Conservation (phyloP, 2,888 invertebrate genomes). For the Hydroisotoma schaefferi region DNA sequence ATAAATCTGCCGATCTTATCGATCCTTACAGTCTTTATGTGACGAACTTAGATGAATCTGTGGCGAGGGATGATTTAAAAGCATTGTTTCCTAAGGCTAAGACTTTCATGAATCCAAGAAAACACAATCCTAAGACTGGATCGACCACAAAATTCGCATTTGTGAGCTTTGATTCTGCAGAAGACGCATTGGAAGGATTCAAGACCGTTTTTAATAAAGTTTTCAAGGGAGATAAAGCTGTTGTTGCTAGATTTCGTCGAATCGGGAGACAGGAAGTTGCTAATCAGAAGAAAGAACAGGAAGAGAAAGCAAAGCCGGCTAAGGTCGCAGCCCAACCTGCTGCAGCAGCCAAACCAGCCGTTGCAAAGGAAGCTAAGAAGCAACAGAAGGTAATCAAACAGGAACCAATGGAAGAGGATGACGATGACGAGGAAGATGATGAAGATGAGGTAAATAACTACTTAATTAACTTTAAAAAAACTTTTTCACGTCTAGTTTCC, state of each 20-base stretch:
- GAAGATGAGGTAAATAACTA: too few relatives aligned
- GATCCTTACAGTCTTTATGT: constrained; percentile 43
- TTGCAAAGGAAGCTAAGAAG: constrained; percentile 19
- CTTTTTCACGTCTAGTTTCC: too few relatives aligned
- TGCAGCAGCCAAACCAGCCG: constrained; percentile 7
- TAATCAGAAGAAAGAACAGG: constrained; percentile 7
- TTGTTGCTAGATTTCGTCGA: constrained; percentile 43
- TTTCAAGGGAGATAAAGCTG: constrained; percentile 30
- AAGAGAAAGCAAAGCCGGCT: not conserved
- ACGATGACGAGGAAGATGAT: constrained; percentile 37
- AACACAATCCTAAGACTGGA: constrained; percentile 43
- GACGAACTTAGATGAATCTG: constrained; percentile 38
- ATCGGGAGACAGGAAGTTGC: constrained; percentile 21
- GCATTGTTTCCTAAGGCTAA: constrained; percentile 29
- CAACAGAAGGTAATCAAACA: constrained; percentile 6
- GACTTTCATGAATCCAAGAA: constrained; percentile 31
- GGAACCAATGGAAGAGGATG: constrained; percentile 27
- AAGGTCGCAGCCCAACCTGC: constrained; percentile 1
- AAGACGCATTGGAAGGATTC: constrained; percentile 42
- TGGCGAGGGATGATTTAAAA: constrained; percentile 24
- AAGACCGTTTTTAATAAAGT: constrained; percentile 31
- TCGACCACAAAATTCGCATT: constrained; percentile 40
- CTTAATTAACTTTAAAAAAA: too few relatives aligned
- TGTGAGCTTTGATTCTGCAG: constrained; percentile 33
- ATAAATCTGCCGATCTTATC: constrained; percentile 26